Percentiles rank a stretch among this genome's conserved stretches.
Evolutionary conservation across 2,888 invertebrate genomes (phyloP).

Genomic region (Phortica magna): DNA sequence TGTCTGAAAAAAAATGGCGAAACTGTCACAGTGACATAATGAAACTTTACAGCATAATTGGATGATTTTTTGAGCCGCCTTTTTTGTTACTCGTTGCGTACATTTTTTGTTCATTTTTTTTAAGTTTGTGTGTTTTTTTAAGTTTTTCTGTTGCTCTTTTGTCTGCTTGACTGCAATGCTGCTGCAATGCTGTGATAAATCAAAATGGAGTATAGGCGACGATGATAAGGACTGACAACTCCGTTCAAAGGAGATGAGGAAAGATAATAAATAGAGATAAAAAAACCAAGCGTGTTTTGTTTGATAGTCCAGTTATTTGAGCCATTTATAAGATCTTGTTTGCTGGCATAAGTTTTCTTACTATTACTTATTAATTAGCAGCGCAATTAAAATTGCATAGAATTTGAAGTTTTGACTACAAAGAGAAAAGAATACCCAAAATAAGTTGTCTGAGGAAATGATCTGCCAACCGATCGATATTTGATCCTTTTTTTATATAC

Average conservation of each 20-base stretch:
- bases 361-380: too few species aligned
- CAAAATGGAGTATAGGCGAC: conserved; percentile 29
- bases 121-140: conserved; percentile 2
- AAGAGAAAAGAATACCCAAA: too few species aligned
- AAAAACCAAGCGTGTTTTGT: neutral
- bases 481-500: too few species aligned
- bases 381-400: too few species aligned
- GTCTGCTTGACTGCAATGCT: neutral
- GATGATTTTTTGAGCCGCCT: conserved; percentile 58
- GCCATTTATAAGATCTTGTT: too few species aligned
- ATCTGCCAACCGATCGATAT: too few species aligned
- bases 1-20: conserved; percentile 39
- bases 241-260: neutral
- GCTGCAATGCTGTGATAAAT: conserved; percentile 34
- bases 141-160: conserved; percentile 12
- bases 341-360: too few species aligned
- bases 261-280: neutral
- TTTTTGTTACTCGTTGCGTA: too few species aligned
- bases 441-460: too few species aligned
- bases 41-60: conserved; percentile 71
- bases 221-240: conserved; percentile 1
- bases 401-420: too few species aligned
- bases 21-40: conserved; percentile 60
- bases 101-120: conserved; percentile 20
- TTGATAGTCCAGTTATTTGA: too few species aligned